These are phyloP conservation scores for Luperina nickerlii DNA, from an alignment of 2,888 invertebrate species.

Conservation along the genomic window DNA sequence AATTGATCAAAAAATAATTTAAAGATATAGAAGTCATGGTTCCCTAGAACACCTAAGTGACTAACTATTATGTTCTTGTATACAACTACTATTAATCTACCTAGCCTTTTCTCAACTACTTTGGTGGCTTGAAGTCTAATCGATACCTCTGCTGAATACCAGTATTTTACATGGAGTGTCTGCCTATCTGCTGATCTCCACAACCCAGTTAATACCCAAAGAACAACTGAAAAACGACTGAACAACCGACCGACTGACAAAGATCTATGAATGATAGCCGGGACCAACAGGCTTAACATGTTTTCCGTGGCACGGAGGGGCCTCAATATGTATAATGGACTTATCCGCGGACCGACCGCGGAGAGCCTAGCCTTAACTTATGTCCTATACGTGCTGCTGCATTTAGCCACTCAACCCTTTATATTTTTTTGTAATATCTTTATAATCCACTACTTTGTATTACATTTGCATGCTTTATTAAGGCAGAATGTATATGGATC, in stretches of 20 bases:
- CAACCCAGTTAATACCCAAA: background rate
- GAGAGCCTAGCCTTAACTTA: background rate
- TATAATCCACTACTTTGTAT: too few species aligned
- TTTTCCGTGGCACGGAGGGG: background rate
- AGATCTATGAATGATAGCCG: too few species aligned
- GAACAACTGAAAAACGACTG: too few species aligned
- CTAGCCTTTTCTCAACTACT: background rate
- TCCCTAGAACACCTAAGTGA: background rate
- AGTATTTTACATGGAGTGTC: background rate
- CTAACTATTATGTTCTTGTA: background rate
- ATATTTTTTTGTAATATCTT: too few species aligned
- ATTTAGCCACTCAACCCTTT: background rate
- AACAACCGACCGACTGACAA: too few species aligned
- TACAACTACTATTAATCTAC: background rate
- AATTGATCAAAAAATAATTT: background rate
- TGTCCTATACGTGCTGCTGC: background rate
- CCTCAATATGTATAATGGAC: background rate
- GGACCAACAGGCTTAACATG: too few species aligned
- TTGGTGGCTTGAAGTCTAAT: background rate
- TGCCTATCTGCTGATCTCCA: background rate
- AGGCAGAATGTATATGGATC: too few species aligned
- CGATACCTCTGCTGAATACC: too few species aligned
- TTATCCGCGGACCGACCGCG: background rate
- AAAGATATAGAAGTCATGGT: background rate
- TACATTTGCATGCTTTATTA: too few species aligned